Base-by-base conservation (phyloP, 2,888 invertebrate species). In the Nomada ferruginata region DNA sequence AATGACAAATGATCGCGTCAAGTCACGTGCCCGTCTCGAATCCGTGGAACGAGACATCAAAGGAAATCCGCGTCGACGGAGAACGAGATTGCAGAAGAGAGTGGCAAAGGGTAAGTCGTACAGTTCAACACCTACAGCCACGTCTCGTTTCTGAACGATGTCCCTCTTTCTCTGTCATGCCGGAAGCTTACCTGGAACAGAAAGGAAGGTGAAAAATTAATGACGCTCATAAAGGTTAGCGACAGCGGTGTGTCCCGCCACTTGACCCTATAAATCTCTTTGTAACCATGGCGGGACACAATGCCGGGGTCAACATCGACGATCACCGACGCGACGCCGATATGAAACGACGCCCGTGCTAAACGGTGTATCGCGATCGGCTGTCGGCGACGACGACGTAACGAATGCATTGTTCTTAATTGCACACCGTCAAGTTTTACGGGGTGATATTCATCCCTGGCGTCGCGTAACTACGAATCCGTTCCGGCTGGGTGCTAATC, bases 161-260 rank as follows among this genome's bases (percentile, higher is more conserved):
- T 13, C 4, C 15, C 20, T 18, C 15, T 72, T 68, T 79, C 78
- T 79, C 63, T 29, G 52, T 44, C 52, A 29, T 57, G 65, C 47
- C 52, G 77, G 78, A 75, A 81, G 86, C 83, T 87, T 85, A 87
- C 87, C 87, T 87, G 82, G 15, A 87, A 87, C 86, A 87, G 65
- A 87, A 82, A 84, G 73, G 78, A 71, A 73, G 71, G 74, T 2
- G 64, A 87, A 85, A 86, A 87, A 87, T 87, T 87, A 87, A 87
- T 83, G 86, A 76, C 76, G 72, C 76, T 83, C 79, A 80, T 86
- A 85, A 85, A 82, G 76, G 74, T 86, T 82, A 80, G 76, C 74
- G 78, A 79, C 83, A 55, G 59, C 73, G 84, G 72, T 76, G 64
- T 78, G 76, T 83, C 79, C 61, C 71, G 60, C 55, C 76, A 60